Percentiles rank a stretch among this genome's conserved stretches.
Evolutionary conservation across 1,140 invertebrate species (phyloP).

Genomic region (Meloidogyne floridensis): DNA sequence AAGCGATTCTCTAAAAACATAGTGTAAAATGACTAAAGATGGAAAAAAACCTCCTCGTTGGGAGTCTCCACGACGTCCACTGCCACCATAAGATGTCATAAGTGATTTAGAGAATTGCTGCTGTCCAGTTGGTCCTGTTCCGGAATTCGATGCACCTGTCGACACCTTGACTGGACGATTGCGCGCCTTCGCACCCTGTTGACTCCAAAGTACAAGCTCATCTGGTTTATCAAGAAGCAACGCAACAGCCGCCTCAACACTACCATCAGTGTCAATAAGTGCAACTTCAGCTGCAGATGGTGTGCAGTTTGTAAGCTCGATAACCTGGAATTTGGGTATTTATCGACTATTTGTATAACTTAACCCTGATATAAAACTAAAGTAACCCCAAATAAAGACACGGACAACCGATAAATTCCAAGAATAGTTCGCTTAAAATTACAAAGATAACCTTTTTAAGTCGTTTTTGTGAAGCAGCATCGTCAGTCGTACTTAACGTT

Average conservation of each 20-base stretch:
- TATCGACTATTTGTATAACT: no score
- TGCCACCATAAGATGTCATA: background rate
- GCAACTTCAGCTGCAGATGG: slow-evolving; percentile 26
- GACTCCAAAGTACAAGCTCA: slow-evolving; percentile 30
- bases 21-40: background rate
- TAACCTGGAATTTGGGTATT: slow-evolving; percentile 3
- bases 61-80: background rate
- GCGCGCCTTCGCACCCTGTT: slow-evolving; percentile 10
- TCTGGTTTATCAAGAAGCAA: slow-evolving; percentile 18
- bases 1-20: background rate
- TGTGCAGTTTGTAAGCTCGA: slow-evolving; percentile 25
- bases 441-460: slow-evolving; percentile 17
- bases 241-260: slow-evolving; percentile 19
- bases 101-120: background rate
- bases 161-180: background rate
- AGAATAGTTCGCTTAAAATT: no score
- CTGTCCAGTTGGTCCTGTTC: background rate
- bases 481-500: slow-evolving; percentile 13
- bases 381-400: no score
- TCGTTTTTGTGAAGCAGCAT: slow-evolving; percentile 22
- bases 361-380: no score
- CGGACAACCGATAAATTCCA: no score
- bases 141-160: background rate
- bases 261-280: slow-evolving; percentile 21
- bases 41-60: background rate